Evolutionary conservation across 2,888 invertebrate genomes (phyloP), one percentile per base, ranked within the genome.

Genomic region (Cactoblastis cactorum): DNA sequence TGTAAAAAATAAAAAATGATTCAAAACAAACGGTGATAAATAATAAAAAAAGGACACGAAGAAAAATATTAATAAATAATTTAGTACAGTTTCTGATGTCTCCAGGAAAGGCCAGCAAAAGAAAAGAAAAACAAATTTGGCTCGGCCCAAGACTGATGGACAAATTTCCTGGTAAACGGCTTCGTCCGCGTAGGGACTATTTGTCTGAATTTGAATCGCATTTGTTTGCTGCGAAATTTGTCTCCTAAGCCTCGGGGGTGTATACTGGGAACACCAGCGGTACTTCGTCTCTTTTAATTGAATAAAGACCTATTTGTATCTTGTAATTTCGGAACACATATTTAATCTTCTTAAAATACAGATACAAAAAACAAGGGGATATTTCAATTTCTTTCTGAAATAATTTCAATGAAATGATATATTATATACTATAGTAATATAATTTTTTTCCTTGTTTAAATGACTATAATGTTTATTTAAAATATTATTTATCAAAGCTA

Each of bases 201-300:
- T 88, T 85, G 83, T 88, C 84, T 88, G 86, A 86, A 86, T 88
- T 87, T 87, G 84, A 87, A 87, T 87, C 84, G 82, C 86, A 86
- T 87, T 87, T 86, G 82, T 88, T 87, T 83, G 76, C 73, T 80
- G 75, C 74, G 76, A 82, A 84, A 87, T 86, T 88, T 85, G 86
- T 86, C 87, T 86, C 83, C 74, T 80, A 85, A 83, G 78, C 83
- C 83, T 72, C 75, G 54, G 51, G 82, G 76, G 82, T 79, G 71
- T 80, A 75, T 72, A 73, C 74, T 69, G 69, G 63, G 70, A 73
- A 65, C 66, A 70, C 68, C 69, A 69, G 76, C 63, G 77, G 77
- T 74, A 69, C 77, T 84, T 71, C 66, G 69, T 79, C 75, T 77
- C 67, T 74, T 77, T 80, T 86, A 85, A 86, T 86, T 86, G 80